A percentile compares a stretch with the other conserved stretches of the same genome.
Evolutionary conservation across 2,113 vertebrate species (phyloP).

Genomic region (Aptenodytes patagonicus): DNA sequence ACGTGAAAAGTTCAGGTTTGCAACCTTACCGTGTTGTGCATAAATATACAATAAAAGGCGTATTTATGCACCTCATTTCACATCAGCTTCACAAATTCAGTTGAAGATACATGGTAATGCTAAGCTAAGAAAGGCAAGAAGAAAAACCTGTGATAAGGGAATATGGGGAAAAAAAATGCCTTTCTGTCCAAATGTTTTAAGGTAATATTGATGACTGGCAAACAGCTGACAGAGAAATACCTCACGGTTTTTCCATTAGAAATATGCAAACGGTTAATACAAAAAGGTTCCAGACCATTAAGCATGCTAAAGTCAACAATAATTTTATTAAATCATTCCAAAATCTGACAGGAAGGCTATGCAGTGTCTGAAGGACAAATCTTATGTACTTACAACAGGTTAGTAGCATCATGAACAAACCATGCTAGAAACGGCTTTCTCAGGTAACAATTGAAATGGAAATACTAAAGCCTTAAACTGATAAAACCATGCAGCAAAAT

Average conservation of each 20-base stretch:
- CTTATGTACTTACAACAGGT: slow-evolving; percentile 10
- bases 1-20: background rate
- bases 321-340: slow-evolving; percentile 66
- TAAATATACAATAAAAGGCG: background rate
- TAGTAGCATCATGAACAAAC: slow-evolving; percentile 18
- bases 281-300: slow-evolving; percentile 57
- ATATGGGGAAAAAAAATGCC: background rate
- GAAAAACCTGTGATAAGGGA: background rate
- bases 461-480: background rate
- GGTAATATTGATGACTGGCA: slow-evolving; percentile 58
- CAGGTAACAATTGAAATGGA: background rate
- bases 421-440: slow-evolving; percentile 16
- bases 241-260: slow-evolving; percentile 39
- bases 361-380: slow-evolving; percentile 48
- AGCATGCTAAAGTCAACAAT: slow-evolving; percentile 47
- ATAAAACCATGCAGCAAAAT: background rate
- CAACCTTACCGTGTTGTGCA: background rate
- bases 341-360: slow-evolving; percentile 53
- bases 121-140: background rate
- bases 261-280: slow-evolving; percentile 60
- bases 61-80: background rate
- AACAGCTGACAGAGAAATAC: slow-evolving; percentile 24
- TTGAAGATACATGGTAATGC: background rate
- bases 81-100: background rate
- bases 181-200: slow-evolving; percentile 11